Conservation (phyloP, 2,888 invertebrate genomes). For the Pseudeuparius sepicola region DNA sequence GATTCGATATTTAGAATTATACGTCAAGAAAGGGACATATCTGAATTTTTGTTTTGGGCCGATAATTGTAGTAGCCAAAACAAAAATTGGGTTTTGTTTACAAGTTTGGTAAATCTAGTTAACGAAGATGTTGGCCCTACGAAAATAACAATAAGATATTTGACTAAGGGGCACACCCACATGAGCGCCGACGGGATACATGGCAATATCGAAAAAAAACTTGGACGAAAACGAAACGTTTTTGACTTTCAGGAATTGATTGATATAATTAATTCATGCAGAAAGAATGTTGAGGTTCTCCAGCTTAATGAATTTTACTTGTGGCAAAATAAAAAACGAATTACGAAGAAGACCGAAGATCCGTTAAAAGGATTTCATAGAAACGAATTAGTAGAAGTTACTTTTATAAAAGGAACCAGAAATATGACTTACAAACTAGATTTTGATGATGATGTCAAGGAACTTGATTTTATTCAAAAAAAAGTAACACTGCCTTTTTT, state of each 20-base stretch:
- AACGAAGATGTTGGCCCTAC: slow-evolving; percentile 13
- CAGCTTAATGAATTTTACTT: slow-evolving; percentile 1
- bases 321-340: slow-evolving; percentile 7
- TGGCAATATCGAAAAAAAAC: too few species aligned
- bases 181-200: slow-evolving; percentile 15
- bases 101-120: slow-evolving; percentile 10
- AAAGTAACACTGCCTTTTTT: too few species aligned
- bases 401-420: too few species aligned
- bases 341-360: slow-evolving; percentile 4
- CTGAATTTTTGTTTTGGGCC: slow-evolving; percentile 17
- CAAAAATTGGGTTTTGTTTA: slow-evolving; percentile 14
- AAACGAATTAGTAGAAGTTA: too few species aligned
- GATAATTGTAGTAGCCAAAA: too few species aligned
- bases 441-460: too few species aligned
- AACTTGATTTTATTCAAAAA: too few species aligned
- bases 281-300: slow-evolving; percentile 4
- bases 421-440: too few species aligned
- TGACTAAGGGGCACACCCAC: slow-evolving; percentile 18
- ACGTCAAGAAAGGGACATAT: slow-evolving; percentile 9
- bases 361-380: slow-evolving; percentile 6
- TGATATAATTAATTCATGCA: neutral
- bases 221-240: slow-evolving; percentile 1
- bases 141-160: slow-evolving; percentile 11
- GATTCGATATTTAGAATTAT: slow-evolving; percentile 17
- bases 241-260: slow-evolving; percentile 6